Evolutionary conservation across 2,888 invertebrate species (phyloP), one percentile per base, ranked within the genome.

Genomic region (Palloptera scutellata): DNA sequence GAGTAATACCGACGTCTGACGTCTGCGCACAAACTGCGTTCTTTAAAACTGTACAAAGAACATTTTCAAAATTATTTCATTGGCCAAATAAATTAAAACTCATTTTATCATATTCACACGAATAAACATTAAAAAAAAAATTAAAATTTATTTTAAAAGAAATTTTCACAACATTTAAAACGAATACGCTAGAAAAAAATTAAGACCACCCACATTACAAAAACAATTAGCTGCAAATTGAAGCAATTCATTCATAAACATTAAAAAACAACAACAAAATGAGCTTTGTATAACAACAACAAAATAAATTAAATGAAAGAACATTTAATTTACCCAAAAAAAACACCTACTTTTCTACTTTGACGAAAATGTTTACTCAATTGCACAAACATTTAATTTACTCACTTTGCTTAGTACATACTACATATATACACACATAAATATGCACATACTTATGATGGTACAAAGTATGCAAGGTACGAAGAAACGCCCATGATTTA

Each of bases 331-430:
- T 72, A 68, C 55, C 67, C 66, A 69, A 65, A 72, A 53, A 65
- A 70, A 72, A 72, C 73, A 73, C 71, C 73, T 74, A 75, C 75
- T 74, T 72, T 70, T 30, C 30, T 30, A 30, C 30, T 30, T 30
- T 30, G 30, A 63, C 64, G 52, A 58, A 67, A 73, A 70, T 74
- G 75, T 74, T 74, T 74, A 73, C 65, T 66, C 64, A 72, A 71
- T 70, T 72, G 3, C 30, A 30, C 30, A 67, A 70, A 71, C 69
- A 68, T 73, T 73, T 71, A 68, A 68, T 68, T 68, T 64, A 51
- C 68, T 64, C 59, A 64, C 64, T 52, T 61, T 48, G 30, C 6
- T 30, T 30, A 30, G 30, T 30, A 30, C 6, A 30, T 6, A 30
- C 30, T 17, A 10, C 45, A 48, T 12, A 19, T 20, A 30, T 19